Percentiles rank a stretch among this genome's conserved stretches.
These are phyloP conservation scores for Gila orcuttii DNA, from an alignment of 2,113 vertebrate genomes.

Conservation along the genomic window DNA sequence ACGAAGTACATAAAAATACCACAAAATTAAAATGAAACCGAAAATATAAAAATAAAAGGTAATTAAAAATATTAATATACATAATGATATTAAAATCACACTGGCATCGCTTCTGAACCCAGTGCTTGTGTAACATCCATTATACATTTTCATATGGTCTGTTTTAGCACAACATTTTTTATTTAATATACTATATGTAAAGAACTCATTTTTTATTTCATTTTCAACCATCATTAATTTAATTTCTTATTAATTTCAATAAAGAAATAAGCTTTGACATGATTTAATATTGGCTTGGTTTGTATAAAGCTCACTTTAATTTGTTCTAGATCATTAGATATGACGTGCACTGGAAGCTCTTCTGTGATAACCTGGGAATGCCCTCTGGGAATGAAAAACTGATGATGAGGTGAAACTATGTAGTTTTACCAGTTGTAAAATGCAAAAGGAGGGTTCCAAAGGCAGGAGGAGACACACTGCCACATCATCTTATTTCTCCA, in stretches of 20 bases:
- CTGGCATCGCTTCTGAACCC: neutral
- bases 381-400: conserved; percentile 56
- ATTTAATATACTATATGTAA: neutral
- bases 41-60: neutral
- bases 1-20: no score
- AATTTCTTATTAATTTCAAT: neutral
- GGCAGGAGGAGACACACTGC: neutral
- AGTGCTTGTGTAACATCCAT: neutral
- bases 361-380: neutral
- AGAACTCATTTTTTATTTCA: neutral
- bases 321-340: neutral
- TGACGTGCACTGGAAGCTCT: neutral
- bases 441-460: neutral
- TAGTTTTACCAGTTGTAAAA: conserved; percentile 48
- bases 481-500: neutral
- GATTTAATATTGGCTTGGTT: neutral
- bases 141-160: neutral
- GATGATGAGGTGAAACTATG: conserved; percentile 68
- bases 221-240: neutral
- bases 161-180: neutral
- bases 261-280: neutral
- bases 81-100: neutral
- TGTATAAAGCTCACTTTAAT: neutral
- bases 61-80: neutral
- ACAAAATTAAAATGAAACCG: neutral